Conservation (phyloP, 2,113 vertebrate genomes). For the Irena cyanogastra region DNA sequence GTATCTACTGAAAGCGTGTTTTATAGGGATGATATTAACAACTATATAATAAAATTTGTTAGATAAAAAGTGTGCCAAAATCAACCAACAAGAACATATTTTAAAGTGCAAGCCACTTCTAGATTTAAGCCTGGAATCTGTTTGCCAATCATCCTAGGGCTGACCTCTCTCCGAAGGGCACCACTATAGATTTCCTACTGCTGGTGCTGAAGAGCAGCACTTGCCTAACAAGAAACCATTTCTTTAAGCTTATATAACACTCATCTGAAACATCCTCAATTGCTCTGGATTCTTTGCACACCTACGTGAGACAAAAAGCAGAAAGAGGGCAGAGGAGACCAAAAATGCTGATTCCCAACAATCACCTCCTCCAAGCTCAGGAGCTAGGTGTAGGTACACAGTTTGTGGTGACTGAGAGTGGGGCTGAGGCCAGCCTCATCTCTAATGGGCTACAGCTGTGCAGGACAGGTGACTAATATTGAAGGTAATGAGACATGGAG, state of each 20-base stretch:
- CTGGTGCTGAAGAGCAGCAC: neutral
- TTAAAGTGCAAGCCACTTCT: neutral
- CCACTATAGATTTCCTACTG: neutral
- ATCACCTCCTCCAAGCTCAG: neutral
- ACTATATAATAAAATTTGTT: neutral
- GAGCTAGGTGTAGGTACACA: no score
- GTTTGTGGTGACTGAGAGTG: no score
- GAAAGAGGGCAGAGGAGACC: neutral
- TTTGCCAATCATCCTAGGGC: neutral
- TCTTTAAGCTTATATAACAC: neutral
- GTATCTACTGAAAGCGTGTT: neutral
- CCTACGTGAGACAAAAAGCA: neutral
- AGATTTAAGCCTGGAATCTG: neutral
- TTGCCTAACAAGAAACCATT: accelerated
- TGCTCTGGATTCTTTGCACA: neutral
- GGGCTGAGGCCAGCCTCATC: no score
- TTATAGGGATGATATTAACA: neutral
- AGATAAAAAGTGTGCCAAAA: neutral
- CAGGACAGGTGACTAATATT: no score
- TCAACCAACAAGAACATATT: neutral
- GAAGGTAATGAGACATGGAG: no score
- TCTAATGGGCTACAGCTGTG: no score
- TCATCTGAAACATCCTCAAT: neutral
- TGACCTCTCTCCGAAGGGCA: neutral
- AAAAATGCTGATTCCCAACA: neutral